Evolutionary conservation across 2,797 vertebrate species (phyloP), one percentile per base, ranked within the genome.

Genomic region (Sebastes minor): DNA sequence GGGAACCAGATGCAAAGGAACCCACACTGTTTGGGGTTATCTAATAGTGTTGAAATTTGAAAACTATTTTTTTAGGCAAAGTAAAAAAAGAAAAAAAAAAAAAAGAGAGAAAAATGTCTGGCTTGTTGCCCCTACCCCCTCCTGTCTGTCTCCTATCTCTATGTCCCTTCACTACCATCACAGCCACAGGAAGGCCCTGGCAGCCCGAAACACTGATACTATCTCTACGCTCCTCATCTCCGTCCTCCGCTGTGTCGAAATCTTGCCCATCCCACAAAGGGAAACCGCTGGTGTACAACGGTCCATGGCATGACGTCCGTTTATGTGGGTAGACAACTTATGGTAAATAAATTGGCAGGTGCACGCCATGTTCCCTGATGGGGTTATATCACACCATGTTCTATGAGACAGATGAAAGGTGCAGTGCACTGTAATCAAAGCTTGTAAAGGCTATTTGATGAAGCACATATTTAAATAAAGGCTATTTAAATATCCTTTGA

Each of bases 171-270:
- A 53, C 81, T 91, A 73, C 92, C 93, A 93, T 93, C 90, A 88
- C 90, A 91, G 94, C 95, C 95, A 96, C 96, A 96, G 96, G 95
- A 96, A 96, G 94, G 82, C 94, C 86, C 85, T 91, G 93, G 88
- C 94, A 94, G 88, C 91, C 89, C 90, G 1, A 82, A 86, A 78
- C 79, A 83, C 94, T 94, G 95, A 96, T 96, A 92, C 86, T 89
- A 96, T 96, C 95, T 94, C 82, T 90, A 75, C 9, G 80, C 91
- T 93, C 92, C 90, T 90, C 90, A 89, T 95, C 94, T 92, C 87
- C 64, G 83, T 94, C 94, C 93, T 93, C 91, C 78, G 33, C 86
- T 92, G 89, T 96, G 94, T 95, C 42, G 95, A 96, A 96, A 96
- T 95, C 92, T 90, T 74, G 89, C 89, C 92, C 89, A 90, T 96